Base-by-base conservation (phyloP, 2,113 vertebrate species). In the Indicator indicator region DNA sequence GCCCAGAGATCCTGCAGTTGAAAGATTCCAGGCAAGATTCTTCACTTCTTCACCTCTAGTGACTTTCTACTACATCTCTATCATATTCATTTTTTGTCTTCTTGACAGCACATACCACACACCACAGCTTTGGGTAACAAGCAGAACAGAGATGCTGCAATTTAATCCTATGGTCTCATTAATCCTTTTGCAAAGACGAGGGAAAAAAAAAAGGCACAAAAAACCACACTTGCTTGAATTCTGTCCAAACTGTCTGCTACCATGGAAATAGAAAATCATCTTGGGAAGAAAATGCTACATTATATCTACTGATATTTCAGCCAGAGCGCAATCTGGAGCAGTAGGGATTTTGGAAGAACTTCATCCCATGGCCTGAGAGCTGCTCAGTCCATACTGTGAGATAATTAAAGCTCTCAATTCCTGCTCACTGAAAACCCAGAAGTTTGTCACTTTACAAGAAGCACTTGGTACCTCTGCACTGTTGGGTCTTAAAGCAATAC, bases 191-290 rank as follows among this genome's bases (percentile, higher is more conserved):
- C 60, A 91, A 48, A 63, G 42, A 48, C 69, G 6, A 6, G 62
- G 65, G 36, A 18, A 62, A 65, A 18, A 16, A 36, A 38, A 18
- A 58, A 58, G 9, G 11, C 42, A 56, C 16, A 56, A 70, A 83
- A 70, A 40, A 4, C 0, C 7, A 48, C 17, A 62, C 27, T 33
- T 1, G 1, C 30, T 89, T 83, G 91, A 85, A 80, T 85, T 80
- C 42, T 56, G 17, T 67, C 79, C 82, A 94, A 80, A 85, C 30
- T 75, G 77, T 85, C 92, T 90, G 86, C 77, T 87, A 82, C 84
- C 68, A 93, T 54, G 72, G 78, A 87, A 96, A 89, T 33, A 55
- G 16, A 86, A 91, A 89, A 82, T 60, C 4, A 36, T 68, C 33
- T 64, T 62, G 2, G 33, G 84, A 83, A 83, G 78, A 89, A 93